A percentile compares a stretch with the other conserved stretches of the same genome.
These are phyloP conservation scores for Elgaria multicarinata DNA, from an alignment of 2,113 vertebrate species.

Conservation along the genomic window DNA sequence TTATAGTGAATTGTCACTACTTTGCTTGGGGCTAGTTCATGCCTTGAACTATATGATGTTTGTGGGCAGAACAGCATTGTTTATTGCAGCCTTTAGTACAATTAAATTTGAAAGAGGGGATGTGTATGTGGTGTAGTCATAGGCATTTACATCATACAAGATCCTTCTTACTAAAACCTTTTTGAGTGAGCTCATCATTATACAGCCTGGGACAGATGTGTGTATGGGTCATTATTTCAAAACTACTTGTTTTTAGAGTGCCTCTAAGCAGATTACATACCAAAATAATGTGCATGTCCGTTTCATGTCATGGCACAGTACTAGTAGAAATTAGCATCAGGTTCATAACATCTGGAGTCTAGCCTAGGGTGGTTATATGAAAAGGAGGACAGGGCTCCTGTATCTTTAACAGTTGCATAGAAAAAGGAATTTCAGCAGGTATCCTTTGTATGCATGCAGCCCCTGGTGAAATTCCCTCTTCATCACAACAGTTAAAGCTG, in stretches of 20 bases:
- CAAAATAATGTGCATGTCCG: not conserved
- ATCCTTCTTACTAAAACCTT: not conserved
- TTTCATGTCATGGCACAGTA: not conserved
- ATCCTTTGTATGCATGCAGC: too few species aligned
- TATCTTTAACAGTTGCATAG: too few species aligned
- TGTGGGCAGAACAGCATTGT: conserved; percentile 5
- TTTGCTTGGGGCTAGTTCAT: not conserved
- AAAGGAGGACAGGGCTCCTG: too few species aligned
- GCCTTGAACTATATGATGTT: not conserved
- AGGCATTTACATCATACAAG: not conserved
- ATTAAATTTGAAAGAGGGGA: not conserved
- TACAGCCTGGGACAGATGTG: not conserved
- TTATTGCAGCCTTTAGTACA: not conserved
- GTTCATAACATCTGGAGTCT: too few species aligned
- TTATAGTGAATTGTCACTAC: not conserved
- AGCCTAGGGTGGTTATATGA: too few species aligned
- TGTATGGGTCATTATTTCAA: not conserved
- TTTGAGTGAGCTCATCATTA: not conserved
- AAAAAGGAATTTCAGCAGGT: too few species aligned
- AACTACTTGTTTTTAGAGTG: not conserved
- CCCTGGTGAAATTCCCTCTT: too few species aligned
- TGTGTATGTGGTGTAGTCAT: not conserved
- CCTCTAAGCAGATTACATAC: not conserved
- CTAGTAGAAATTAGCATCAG: not conserved
- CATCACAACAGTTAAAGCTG: too few species aligned